Evolutionary conservation across 2,113 vertebrate species (phyloP), one percentile per base, ranked within the genome.

Genomic region (Crotalus helleri): DNA sequence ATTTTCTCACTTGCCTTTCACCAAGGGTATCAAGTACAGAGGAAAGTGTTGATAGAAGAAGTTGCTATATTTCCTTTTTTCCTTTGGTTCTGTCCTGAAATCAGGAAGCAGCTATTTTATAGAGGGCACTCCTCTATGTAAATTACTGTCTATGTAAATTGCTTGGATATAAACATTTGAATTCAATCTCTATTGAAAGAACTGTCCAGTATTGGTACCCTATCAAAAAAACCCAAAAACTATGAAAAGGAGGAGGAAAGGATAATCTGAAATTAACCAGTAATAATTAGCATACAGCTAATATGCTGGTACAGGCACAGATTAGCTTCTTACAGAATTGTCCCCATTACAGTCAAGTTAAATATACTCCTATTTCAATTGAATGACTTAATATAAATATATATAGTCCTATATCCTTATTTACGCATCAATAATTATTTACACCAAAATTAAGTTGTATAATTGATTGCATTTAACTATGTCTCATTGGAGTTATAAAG

Each of bases 391-490:
- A 15, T 39, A 81, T 81, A 81, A 81, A 81, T 19, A 6, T 81
- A 6, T 81, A 19, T 81, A 74, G 12, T 69, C 29, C 64, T 17
- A 39, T 44, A 59, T n/a, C 4, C 33, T 33, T 85, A 55, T 54
- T 58, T 85, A 46, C 29, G 24, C 54, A 85, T 69, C 6, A 91
- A 69, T 69, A n/a, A 86, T 17, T 26, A 86, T 51, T 92, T 29
- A 87, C 29, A 92, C 4, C 91, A 92, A 92, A 91, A 59, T 64
- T 33, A 92, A 91, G 85, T 49, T 46, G 55, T 33, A 51, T 87
- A 59, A 44, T n/a, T 51, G 55, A 91, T n/a, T 86, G 90, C 39
- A 39, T 21, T 92, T 87, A 87, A 89, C 12, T 26, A 89, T 29
- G n/a, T 49, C 51, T 61, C 51, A 74, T 33, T 92, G 51, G 74